Evolutionary conservation across 1,140 invertebrate species (phyloP).

Genomic region (Asobara japonica): DNA sequence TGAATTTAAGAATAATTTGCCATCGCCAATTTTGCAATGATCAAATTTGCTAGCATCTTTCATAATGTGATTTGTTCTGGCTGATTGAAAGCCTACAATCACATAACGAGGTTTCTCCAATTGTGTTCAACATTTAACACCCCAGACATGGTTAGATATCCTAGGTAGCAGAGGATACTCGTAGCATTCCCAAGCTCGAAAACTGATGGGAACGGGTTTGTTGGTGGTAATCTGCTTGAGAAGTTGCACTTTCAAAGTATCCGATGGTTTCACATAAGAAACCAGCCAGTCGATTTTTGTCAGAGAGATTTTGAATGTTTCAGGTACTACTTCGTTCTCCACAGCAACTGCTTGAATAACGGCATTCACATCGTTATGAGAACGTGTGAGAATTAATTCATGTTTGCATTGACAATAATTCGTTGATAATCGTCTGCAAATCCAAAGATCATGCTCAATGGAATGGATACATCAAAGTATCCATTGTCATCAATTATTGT

Average conservation of each 20-base stretch:
- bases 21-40: conserved; percentile 27
- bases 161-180: conserved; percentile 54
- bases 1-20: conserved; percentile 44
- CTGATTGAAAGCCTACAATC: conserved; percentile 38
- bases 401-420: conserved; percentile 61
- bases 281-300: conserved; percentile 45
- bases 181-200: conserved; percentile 54
- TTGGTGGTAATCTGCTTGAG: conserved; percentile 45
- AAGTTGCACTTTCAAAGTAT: conserved; percentile 49
- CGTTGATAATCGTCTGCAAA: conserved; percentile 65
- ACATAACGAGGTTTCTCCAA: conserved; percentile 44
- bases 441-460: conserved; percentile 55
- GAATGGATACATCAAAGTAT: conserved; percentile 56
- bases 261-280: conserved; percentile 62
- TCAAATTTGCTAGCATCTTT: conserved; percentile 36
- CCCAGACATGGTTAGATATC: conserved; percentile 43
- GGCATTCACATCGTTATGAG: conserved; percentile 46
- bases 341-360: conserved; percentile 8
- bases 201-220: conserved; percentile 50
- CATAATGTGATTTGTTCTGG: conserved; percentile 11
- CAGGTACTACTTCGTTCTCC: not conserved
- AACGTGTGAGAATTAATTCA: conserved; percentile 59
- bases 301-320: conserved; percentile 36
- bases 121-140: conserved; percentile 42
- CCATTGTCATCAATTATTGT: conserved; percentile 28